Evolutionary conservation across 1,140 invertebrate genomes (phyloP).

Genomic region (Drosophila setifemur): DNA sequence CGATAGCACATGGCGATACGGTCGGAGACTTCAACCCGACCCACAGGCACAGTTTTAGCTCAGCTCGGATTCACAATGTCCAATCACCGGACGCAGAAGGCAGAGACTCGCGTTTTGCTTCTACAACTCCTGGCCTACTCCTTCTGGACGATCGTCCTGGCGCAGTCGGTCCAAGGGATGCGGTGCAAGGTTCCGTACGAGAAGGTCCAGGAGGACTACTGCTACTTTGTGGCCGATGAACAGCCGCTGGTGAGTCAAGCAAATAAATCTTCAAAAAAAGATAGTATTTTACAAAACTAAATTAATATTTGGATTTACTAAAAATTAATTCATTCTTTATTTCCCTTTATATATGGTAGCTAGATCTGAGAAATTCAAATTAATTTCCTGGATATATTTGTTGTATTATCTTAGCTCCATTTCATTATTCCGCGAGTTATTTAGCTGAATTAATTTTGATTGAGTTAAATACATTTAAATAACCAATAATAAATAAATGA

Average conservation of each 20-base stretch:
- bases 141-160: background rate
- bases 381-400: no score
- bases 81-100: constrained; percentile 24
- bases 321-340: no score
- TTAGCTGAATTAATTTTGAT: no score
- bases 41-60: constrained; percentile 18
- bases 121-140: background rate
- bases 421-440: no score
- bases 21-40: background rate
- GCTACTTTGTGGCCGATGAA: constrained; percentile 50
- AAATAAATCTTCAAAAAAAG: background rate
- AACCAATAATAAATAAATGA: no score
- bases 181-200: constrained; percentile 60
- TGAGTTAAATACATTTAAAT: no score
- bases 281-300: no score
- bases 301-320: no score
- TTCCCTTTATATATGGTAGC: no score
- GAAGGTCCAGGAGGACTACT: constrained; percentile 58
- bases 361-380: no score
- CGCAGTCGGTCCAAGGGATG: background rate
- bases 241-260: constrained; percentile 46
- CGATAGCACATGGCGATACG: constrained; percentile 27
- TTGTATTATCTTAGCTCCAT: no score
- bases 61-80: constrained; percentile 40
- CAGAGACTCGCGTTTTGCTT: background rate